A percentile compares a stretch with the other conserved stretches of the same genome.
Conservation (phyloP, 2,888 invertebrate genomes). For the Graphium colonna region DNA sequence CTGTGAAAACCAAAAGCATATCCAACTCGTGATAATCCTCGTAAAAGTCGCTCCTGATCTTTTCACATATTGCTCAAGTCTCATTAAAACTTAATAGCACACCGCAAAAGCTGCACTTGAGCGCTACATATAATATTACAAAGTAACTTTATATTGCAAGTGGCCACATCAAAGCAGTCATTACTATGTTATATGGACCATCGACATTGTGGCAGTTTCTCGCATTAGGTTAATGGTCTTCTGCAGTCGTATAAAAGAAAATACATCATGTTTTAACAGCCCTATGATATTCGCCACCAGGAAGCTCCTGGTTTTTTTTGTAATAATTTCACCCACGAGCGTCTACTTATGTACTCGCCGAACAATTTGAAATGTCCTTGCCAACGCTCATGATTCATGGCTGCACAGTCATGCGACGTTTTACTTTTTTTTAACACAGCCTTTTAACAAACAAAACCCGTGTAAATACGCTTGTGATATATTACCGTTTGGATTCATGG, state of each 20-base stretch:
- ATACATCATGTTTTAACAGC: slow-evolving; percentile 62
- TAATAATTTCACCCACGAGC: slow-evolving; percentile 23
- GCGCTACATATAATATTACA: slow-evolving; percentile 28
- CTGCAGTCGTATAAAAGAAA: slow-evolving; percentile 52
- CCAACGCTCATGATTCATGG: slow-evolving; percentile 44
- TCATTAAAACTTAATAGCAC: slow-evolving; percentile 13
- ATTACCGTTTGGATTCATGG: not conserved
- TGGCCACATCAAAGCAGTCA: slow-evolving; percentile 52
- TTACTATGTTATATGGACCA: slow-evolving; percentile 56
- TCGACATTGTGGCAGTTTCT: slow-evolving; percentile 46
- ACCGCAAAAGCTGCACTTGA: slow-evolving; percentile 8
- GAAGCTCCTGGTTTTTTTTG: slow-evolving; percentile 20
- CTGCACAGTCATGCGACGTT: slow-evolving; percentile 39
- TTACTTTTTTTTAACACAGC: slow-evolving; percentile 27
- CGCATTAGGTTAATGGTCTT: slow-evolving; percentile 61
- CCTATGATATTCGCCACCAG: slow-evolving; percentile 42
- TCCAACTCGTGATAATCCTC: not conserved
- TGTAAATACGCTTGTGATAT: not conserved
- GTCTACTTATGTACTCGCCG: slow-evolving; percentile 22
- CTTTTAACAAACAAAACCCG: not conserved
- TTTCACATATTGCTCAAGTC: not conserved
- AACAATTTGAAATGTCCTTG: slow-evolving; percentile 39
- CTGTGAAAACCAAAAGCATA: not conserved
- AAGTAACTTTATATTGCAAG: slow-evolving; percentile 34
- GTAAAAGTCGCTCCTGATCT: not conserved